Percentiles rank a stretch among this genome's conserved stretches.
Evolutionary conservation across 2,797 vertebrate genomes (phyloP).

Genomic region (Meriones psammophilus): DNA sequence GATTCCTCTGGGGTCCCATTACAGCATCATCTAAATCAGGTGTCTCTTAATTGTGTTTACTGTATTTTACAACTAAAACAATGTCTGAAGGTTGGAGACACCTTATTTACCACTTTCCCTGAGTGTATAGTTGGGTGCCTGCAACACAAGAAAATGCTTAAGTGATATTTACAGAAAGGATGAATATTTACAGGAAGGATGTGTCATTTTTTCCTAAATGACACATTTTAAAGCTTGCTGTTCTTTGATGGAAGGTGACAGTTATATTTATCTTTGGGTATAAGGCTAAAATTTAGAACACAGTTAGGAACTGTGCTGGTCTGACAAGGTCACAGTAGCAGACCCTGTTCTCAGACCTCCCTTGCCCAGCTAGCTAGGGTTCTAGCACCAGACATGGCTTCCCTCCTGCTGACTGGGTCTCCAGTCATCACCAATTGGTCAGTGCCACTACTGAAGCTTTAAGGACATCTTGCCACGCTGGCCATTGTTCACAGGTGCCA

Average conservation of each 20-base stretch:
- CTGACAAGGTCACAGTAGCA: not conserved
- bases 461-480: not conserved
- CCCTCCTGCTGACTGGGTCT: not conserved
- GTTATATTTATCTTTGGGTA: not conserved
- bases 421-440: not conserved
- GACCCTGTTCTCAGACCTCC: not conserved
- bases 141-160: constrained; percentile 8
- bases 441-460: not conserved
- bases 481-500: not conserved
- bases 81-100: not conserved
- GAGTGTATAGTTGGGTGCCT: not conserved
- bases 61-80: not conserved
- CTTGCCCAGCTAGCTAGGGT: no score
- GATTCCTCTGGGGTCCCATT: not conserved
- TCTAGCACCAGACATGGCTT: not conserved
- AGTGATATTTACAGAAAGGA: not conserved
- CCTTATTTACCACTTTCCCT: not conserved
- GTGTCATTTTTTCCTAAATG: not conserved
- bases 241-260: not conserved
- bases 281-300: not conserved
- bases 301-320: not conserved
- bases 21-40: not conserved
- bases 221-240: constrained; percentile 4
- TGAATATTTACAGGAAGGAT: constrained; percentile 14
- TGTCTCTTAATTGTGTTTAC: not conserved